Conservation (phyloP, 2,113 vertebrate species). For the Hirundichthys speculiger region DNA sequence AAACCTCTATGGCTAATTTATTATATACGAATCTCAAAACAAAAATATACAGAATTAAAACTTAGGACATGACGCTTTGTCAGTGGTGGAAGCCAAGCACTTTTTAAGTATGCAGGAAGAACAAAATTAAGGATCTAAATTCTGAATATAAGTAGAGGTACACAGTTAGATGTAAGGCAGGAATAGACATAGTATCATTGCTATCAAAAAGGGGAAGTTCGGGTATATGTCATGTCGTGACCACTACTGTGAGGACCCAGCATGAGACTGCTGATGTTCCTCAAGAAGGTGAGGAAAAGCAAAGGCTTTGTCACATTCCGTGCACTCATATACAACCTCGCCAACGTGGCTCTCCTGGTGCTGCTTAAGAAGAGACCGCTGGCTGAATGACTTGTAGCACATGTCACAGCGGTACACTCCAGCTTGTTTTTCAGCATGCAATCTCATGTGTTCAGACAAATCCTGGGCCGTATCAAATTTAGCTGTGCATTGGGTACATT, state of each 20-base stretch:
- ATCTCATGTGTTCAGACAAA: slow-evolving; percentile 68
- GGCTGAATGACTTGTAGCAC: slow-evolving; percentile 81
- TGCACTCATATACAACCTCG: slow-evolving; percentile 83
- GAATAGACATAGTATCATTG: slow-evolving; percentile 27
- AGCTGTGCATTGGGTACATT: slow-evolving; percentile 63
- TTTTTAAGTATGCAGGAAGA: background rate
- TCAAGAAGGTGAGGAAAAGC: slow-evolving; percentile 81
- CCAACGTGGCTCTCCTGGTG: slow-evolving; percentile 83
- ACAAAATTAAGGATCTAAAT: slow-evolving; percentile 18
- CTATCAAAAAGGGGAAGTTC: slow-evolving; percentile 9
- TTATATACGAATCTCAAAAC: slow-evolving; percentile 41
- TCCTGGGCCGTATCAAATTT: slow-evolving; percentile 56
- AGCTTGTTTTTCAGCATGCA: slow-evolving; percentile 60
- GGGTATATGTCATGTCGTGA: slow-evolving; percentile 2
- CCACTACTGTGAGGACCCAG: slow-evolving; percentile 32
- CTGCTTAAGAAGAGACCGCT: slow-evolving; percentile 61
- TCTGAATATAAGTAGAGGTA: slow-evolving; percentile 24
- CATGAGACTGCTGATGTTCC: slow-evolving; percentile 78
- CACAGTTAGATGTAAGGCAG: slow-evolving; percentile 37
- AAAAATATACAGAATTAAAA: slow-evolving; percentile 29
- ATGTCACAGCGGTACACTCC: slow-evolving; percentile 78
- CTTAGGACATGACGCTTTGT: background rate
- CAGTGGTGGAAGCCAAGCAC: slow-evolving; percentile 2
- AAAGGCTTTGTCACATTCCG: slow-evolving; percentile 84
- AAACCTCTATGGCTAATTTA: slow-evolving; percentile 20